Base-by-base conservation (phyloP, 2,113 vertebrate species). In the Syngnathus scovelli region DNA sequence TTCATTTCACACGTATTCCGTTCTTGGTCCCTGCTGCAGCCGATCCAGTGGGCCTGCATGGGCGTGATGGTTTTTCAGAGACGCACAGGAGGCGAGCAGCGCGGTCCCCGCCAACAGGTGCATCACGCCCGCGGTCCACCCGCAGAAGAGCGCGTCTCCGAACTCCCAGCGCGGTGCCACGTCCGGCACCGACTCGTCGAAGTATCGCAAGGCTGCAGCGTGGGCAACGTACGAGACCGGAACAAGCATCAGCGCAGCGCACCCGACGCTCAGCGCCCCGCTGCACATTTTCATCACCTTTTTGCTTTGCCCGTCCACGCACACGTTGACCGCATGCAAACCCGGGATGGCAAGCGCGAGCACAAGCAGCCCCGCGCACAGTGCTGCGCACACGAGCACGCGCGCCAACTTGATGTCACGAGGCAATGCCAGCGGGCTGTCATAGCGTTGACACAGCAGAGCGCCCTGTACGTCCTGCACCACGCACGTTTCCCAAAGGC, bases 401-500 rank as follows among this genome's bases (percentile, higher is more conserved):
- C 88, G 78, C 0, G 88, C 84, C 80, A 92, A 52, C 62, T 86
- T 87, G 43, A 90, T 73, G 69, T 91, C 83, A 15, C 52, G 23
- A 6, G 86, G 76, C 6, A 91, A 83, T 64, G 83, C 83, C 72
- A 90, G 60, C 37, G 88, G 80, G 48, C 80, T 90, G 51, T 85
- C 71, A 1, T 83, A 91, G 0, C 79, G 72, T 38, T 92, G 80
- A 58, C 87, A 91, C 65, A 93, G 76, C 37, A 62, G 60, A 1
- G 18, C 74, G 6, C 83, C 88, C 7, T 90, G 74, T 0, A 86
- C 0, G 0, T 92, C 92, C 84, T 92, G 90, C 67, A 91, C 79
- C 76, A 84, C 83, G 10, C 75, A 92, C 1, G 82, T 90, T 82
- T 93, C 89, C 93, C 92, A 93, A 33, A 93, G 85, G 63, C 93